Evolutionary conservation across 2,113 vertebrate genomes (phyloP), one percentile per base, ranked within the genome.

Genomic region (Cromileptes altivelis): DNA sequence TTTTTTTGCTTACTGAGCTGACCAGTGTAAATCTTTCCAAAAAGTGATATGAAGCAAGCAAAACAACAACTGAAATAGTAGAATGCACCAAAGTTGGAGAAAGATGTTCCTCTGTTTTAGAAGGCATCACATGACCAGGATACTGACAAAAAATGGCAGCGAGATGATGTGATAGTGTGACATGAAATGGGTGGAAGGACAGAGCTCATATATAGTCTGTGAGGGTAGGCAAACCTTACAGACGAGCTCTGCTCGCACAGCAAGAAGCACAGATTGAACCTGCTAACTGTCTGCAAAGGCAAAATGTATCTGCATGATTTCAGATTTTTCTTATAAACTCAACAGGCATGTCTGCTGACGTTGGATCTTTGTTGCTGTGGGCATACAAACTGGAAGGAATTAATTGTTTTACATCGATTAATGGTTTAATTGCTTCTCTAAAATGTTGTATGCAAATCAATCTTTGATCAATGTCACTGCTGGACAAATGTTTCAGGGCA

Each of bases 381-480:
- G 11, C 8, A 45, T 45, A 45, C 11, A 45, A 45, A 45, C 11
- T 0, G 11, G 4, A 23, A 50, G 3, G 30, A n/a, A 55, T 33
- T 61, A 1, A 52, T 19, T 52, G 49, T 65, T 9, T 65, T 14
- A 30, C 37, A 12, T 45, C 9, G 11, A 12, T 45, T 45, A 45
- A 45, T 45, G 42, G 8, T 8, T 45, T 10, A 9, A 45, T 45
- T 42, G 25, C 8, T 61, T 27, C 3, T 71, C 19, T 56, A 33
- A 55, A 0, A 87, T 85, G 80, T 61, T 21, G 0, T 8, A 21
- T 25, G 5, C 9, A 15, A 58, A 25, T 19, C 27, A 45, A 2
- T 80, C 70, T 57, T 10, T 17, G 27, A 25, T 5, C 33, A 79
- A 85, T 7, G 12, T 49, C 33, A 80, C 80, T 9, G 12, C 0